A percentile compares a stretch with the other conserved stretches of the same genome.
phyloP scores from a whole-genome alignment of 2,113 vertebrate species.

The Proterorhinus semilunaris region DNA sequence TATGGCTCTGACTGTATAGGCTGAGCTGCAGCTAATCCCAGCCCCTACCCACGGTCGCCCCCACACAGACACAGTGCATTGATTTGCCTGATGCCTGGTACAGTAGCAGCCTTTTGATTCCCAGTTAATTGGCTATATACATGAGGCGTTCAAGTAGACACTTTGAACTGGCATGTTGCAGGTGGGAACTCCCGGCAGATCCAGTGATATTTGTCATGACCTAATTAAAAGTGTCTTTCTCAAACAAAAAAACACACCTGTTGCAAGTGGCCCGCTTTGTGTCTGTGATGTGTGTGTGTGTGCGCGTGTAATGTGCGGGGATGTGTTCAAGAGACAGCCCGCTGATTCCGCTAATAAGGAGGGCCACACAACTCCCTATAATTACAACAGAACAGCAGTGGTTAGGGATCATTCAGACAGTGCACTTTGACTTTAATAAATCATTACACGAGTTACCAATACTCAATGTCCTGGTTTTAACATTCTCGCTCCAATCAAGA shows the following conservation, averaged over 20 bases:
- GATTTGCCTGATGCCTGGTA: slow-evolving; percentile 36
- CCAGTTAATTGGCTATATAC: slow-evolving; percentile 48
- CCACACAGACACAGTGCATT: not conserved
- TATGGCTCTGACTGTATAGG: slow-evolving; percentile 7
- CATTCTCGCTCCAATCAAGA: not conserved
- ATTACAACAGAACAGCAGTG: slow-evolving; percentile 14
- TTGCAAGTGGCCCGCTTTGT: slow-evolving; percentile 7
- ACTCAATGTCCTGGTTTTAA: not conserved
- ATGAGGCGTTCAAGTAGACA: slow-evolving; percentile 47
- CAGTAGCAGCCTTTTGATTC: slow-evolving; percentile 33
- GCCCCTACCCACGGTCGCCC: slow-evolving; percentile 6
- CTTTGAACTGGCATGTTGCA: slow-evolving; percentile 37
- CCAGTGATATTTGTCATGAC: slow-evolving; percentile 32
- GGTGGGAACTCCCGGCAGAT: slow-evolving; percentile 34
- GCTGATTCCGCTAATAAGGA: slow-evolving; percentile 22
- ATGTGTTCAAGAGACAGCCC: slow-evolving; percentile 5
- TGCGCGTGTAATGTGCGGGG: not conserved
- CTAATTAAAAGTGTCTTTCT: slow-evolving; percentile 56
- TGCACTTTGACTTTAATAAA: slow-evolving; percentile 8
- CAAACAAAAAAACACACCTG: slow-evolving; percentile 15
- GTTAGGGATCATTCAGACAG: slow-evolving; percentile 18
- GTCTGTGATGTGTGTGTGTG: too few relatives aligned
- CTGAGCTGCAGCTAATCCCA: slow-evolving; percentile 38
- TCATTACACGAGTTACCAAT: not conserved
- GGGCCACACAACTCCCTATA: slow-evolving; percentile 13